Evolutionary conservation across 2,888 invertebrate genomes (phyloP), one percentile per base, ranked within the genome.

Genomic region (Ptilodon capucinus): DNA sequence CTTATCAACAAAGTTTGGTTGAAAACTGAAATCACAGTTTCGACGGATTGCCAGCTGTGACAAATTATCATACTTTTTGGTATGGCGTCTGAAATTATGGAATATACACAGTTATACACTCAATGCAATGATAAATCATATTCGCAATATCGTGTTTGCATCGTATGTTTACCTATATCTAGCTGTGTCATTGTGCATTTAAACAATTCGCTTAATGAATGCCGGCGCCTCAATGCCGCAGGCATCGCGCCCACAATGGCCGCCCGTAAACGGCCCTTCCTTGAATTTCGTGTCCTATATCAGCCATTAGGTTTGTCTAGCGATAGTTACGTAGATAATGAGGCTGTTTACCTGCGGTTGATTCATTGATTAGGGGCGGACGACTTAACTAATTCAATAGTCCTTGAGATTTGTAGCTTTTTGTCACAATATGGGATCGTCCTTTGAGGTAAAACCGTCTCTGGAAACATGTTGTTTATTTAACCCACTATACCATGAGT

Each of bases 191-290:
- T 62, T 52, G 47, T 58, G 51, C 51, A 40, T 56, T 59, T 44
- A 36, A 57, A 61, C 60, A 60, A 67, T 68, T 60, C 57, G 43
- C 47, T 36, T 57, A 60, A 68, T 61, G 46, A 64, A 46, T 49
- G 56, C 43, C 47, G 58, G 57, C 52, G 60, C 47, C 70, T 50
- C 40, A 42, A 28, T 50, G 57, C 53, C 54, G 48, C 42, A 41
- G 54, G 60, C 59, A 51, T 46, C 41, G 32, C 40, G 52, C 45
- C 46, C 51, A 44, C 46, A 35, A 36, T 36, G 40, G 28, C 42
- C 38, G 45, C 30, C 42, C 44, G 16, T 16, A 41, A 42, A 46
- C 46, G 41, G 51, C 60, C 51, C 57, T 64, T 56, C 54, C 55
- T 46, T 44, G 30, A 51, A 47, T 25, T 52, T 40, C 28, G 38